Conservation (phyloP, 1,140 invertebrate species). For the Neodiprion fabricii region DNA sequence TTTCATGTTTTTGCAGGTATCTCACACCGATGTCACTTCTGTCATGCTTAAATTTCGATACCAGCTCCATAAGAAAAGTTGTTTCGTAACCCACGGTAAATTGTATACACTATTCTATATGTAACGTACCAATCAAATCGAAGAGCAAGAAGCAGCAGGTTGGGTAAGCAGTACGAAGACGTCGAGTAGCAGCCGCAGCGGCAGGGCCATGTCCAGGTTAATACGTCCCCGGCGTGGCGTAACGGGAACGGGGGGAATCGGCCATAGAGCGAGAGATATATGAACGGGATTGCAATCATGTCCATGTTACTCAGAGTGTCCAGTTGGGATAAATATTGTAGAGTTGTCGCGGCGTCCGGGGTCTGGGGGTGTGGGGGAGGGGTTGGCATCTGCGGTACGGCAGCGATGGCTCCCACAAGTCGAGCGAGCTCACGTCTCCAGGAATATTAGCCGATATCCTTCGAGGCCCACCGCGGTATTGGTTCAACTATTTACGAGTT, state of each 20-base stretch:
- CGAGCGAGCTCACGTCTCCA: slow-evolving; percentile 28
- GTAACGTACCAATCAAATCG: no score
- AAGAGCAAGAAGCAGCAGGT: no score
- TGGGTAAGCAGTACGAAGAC: no score
- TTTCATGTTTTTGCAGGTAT: no score
- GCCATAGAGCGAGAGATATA: slow-evolving; percentile 53
- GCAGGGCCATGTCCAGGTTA: slow-evolving; percentile 45
- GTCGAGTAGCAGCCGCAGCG: background rate
- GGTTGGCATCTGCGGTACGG: slow-evolving; percentile 18
- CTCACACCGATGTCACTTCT: no score
- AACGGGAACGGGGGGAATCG: slow-evolving; percentile 36
- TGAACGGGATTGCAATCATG: slow-evolving; percentile 60
- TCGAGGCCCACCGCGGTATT: slow-evolving; percentile 33
- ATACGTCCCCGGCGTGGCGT: slow-evolving; percentile 56
- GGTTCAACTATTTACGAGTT: slow-evolving; percentile 48
- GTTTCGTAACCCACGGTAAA: no score
- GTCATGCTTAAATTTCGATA: no score
- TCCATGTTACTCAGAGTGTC: slow-evolving; percentile 54
- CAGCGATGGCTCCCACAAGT: slow-evolving; percentile 9
- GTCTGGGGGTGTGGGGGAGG: slow-evolving; percentile 16
- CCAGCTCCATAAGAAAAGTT: no score
- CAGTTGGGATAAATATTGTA: slow-evolving; percentile 61
- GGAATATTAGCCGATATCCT: slow-evolving; percentile 51
- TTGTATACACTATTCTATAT: no score
- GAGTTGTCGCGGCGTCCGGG: slow-evolving; percentile 33